Percentiles rank a stretch among this genome's conserved stretches.
Evolutionary conservation across 2,797 vertebrate genomes (phyloP).

Genomic region (Fistularia commersonii): DNA sequence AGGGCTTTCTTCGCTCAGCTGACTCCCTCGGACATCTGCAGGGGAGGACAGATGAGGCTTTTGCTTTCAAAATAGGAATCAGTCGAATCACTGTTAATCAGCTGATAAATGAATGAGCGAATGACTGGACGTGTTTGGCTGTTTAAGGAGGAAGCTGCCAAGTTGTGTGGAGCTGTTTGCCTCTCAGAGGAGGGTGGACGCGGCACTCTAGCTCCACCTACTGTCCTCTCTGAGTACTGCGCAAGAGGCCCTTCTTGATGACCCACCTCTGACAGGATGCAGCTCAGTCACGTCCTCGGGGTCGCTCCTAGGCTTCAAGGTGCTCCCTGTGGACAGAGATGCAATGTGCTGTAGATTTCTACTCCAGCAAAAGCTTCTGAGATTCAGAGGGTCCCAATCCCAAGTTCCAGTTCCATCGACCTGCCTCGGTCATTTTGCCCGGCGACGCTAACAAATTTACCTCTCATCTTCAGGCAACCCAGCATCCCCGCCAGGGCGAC

Average conservation of each 20-base stretch:
- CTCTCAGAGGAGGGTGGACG: not conserved
- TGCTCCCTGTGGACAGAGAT: constrained; percentile 18
- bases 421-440: too few relatives aligned
- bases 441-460: constrained; percentile 32
- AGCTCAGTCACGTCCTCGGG: constrained; percentile 50
- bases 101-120: too few relatives aligned
- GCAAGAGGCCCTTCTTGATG: not conserved
- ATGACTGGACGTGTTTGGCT: too few relatives aligned
- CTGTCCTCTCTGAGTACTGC: not conserved
- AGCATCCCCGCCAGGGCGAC: constrained; percentile 36
- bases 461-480: constrained; percentile 58
- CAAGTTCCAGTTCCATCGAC: too few relatives aligned
- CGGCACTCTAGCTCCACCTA: constrained; percentile 21
- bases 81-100: not conserved
- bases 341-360: not conserved
- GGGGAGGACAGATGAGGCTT: not conserved
- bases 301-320: constrained; percentile 5
- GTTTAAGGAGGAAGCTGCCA: too few relatives aligned
- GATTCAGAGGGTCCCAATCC: not conserved
- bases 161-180: too few relatives aligned
- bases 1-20: constrained; percentile 16
- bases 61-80: not conserved
- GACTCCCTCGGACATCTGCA: not conserved
- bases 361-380: not conserved
- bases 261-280: constrained; percentile 55